phyloP scores from a whole-genome alignment of 2,888 invertebrate genomes.

The Uloborus plumipes region DNA sequence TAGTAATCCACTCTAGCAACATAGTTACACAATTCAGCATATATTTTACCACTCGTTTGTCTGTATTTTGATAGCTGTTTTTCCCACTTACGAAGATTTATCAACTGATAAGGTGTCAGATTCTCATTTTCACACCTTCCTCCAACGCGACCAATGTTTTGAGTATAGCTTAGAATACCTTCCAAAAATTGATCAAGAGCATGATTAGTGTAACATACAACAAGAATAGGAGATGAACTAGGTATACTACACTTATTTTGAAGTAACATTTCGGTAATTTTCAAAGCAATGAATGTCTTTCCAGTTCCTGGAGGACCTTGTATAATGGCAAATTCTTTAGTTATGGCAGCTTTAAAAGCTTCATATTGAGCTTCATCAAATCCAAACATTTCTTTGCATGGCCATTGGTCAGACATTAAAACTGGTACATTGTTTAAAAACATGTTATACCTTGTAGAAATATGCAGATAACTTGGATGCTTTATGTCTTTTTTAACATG shows the following conservation, averaged over 20 bases:
- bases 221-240: constrained; percentile 76
- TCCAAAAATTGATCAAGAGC: constrained; percentile 88
- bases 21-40: not conserved
- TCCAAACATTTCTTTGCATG: constrained; percentile 72
- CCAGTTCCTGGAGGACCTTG: constrained; percentile 87
- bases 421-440: constrained; percentile 16
- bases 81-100: not conserved
- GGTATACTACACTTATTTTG: constrained; percentile 36
- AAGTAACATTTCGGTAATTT: constrained; percentile 80
- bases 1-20: constrained; percentile 6
- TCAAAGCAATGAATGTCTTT: constrained; percentile 84
- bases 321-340: constrained; percentile 76
- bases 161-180: constrained; percentile 77
- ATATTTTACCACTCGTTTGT: constrained; percentile 11
- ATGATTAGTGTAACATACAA: constrained; percentile 88
- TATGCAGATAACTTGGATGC: constrained; percentile 72
- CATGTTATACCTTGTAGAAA: constrained; percentile 40
- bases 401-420: constrained; percentile 72
- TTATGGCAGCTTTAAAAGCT: constrained; percentile 80
- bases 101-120: constrained; percentile 70
- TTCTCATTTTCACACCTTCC: constrained; percentile 78
- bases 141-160: constrained; percentile 79
- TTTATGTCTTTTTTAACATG: constrained; percentile 71
- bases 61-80: too few relatives aligned
- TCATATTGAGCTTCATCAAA: constrained; percentile 75